Base-by-base conservation (phyloP, 2,888 invertebrate species). In the Tiliacea aurago region DNA sequence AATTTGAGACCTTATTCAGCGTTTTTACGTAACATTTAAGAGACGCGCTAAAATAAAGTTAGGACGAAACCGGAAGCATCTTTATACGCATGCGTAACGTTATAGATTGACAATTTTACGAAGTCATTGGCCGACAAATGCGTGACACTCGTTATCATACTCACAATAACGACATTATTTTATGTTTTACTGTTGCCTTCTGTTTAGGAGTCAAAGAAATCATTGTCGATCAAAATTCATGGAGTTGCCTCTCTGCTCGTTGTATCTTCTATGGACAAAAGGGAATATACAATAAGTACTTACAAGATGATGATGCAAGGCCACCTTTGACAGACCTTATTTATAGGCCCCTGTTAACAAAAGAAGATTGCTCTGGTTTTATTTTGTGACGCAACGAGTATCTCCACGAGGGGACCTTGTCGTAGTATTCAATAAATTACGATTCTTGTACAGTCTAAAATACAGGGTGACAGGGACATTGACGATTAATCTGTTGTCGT, bases 21-120 rank as follows among this genome's bases (percentile, higher is more conserved):
- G n/a, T 43, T 72, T 53, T 56, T 15, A 51, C 11, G 13, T 49
- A 49, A 13, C 10, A 45, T 70, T 43, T 18, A 56, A 23, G 47
- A 47, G 49, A 51, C 7, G 20, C 13, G 41, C 49, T 63, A 43
- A 72, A 45, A 53, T 63, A 33, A 70, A 65, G 56, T 69, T 65
- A 59, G 28, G 41, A 66, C 41, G 49, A 64, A 76, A 72, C 63
- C 78, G 73, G 74, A 87, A 85, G 55, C 59, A 72, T 78, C 71
- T 81, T 62, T 49, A 67, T 76, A 74, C 83, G 83, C 83, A 81
- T 83, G 83, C 79, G 78, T 84, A 73, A 71, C 59, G 76, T 75
- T 80, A 81, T 85, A 85, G 86, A 84, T 86, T 86, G 83, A 69
- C 65, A 71, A 76, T 79, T 83, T 86, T 78, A 84, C 73, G 81